Conservation (phyloP, 2,113 vertebrate genomes). For the Pseudolaguvia tuberculata region DNA sequence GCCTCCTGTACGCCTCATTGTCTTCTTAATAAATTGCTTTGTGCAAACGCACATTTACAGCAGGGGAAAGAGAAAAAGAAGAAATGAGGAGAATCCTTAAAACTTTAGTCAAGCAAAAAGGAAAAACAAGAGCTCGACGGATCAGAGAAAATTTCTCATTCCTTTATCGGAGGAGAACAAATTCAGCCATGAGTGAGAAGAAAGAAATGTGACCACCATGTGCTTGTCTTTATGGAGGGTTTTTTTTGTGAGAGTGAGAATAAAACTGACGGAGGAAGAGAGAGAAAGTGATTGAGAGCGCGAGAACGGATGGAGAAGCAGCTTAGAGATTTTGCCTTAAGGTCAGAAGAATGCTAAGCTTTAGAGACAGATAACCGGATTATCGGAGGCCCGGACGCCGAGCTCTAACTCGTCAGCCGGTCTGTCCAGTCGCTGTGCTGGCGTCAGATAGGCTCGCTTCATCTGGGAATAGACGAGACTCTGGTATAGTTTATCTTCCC, state of each 20-base stretch:
- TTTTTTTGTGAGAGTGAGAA: neutral
- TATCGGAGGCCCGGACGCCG: slow-evolving; percentile 67
- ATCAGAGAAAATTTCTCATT: slow-evolving; percentile 1
- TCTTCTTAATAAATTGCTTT: slow-evolving; percentile 70
- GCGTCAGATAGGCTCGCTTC: slow-evolving; percentile 64
- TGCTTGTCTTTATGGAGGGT: neutral
- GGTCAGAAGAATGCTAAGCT: slow-evolving; percentile 72
- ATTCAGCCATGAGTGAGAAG: neutral
- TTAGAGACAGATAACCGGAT: slow-evolving; percentile 76
- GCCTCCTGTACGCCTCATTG: slow-evolving; percentile 69
- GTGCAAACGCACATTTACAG: slow-evolving; percentile 57
- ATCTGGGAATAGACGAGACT: slow-evolving; percentile 64
- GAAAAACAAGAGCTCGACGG: slow-evolving; percentile 47
- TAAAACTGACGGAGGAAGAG: neutral
- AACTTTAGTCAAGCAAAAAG: slow-evolving; percentile 44
- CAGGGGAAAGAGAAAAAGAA: slow-evolving; percentile 45
- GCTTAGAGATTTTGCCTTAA: slow-evolving; percentile 73
- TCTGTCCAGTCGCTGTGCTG: slow-evolving; percentile 46
- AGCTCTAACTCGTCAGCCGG: slow-evolving; percentile 55
- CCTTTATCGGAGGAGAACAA: neutral
- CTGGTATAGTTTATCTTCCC: slow-evolving; percentile 70
- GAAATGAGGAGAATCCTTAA: slow-evolving; percentile 54
- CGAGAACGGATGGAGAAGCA: slow-evolving; percentile 55
- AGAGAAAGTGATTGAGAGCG: slow-evolving; percentile 5
- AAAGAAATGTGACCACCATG: neutral